phyloP scores from a whole-genome alignment of 1,140 invertebrate genomes.

The Chelonus insularis region DNA sequence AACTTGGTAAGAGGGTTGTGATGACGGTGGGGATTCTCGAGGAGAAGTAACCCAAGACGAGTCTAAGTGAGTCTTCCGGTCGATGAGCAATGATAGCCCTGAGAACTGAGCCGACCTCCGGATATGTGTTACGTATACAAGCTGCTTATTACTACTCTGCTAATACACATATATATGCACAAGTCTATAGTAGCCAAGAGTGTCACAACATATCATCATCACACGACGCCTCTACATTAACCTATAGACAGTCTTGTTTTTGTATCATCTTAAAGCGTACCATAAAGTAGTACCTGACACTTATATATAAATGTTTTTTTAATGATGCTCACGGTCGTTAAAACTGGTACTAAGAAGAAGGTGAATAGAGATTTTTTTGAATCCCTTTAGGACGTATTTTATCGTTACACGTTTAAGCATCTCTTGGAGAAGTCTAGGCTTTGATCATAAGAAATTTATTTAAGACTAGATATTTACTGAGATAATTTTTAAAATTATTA shows the following conservation, averaged over 20 bases:
- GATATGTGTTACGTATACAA: constrained; percentile 51
- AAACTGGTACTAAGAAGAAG: too few relatives aligned
- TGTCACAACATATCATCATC: constrained; percentile 37
- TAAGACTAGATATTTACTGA: too few relatives aligned
- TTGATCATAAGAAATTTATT: too few relatives aligned
- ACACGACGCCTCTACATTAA: constrained; percentile 16
- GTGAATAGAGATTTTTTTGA: too few relatives aligned
- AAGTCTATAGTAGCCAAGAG: constrained; percentile 15
- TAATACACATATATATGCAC: constrained; percentile 28
- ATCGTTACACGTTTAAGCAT: too few relatives aligned
- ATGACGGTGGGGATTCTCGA: constrained; percentile 37
- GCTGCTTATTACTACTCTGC: constrained; percentile 33
- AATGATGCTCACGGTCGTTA: too few relatives aligned
- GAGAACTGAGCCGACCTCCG: constrained; percentile 59
- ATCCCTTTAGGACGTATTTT: too few relatives aligned
- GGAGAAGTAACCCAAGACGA: constrained; percentile 60
- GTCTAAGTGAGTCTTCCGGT: constrained; percentile 62
- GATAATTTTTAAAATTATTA: too few relatives aligned
- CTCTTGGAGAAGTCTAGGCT: too few relatives aligned
- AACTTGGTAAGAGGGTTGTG: constrained; percentile 25
- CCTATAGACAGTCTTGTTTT: background rate
- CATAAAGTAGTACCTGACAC: too few relatives aligned
- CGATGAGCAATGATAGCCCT: constrained; percentile 60
- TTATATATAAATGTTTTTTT: background rate
- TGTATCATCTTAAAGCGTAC: background rate